phyloP scores from a whole-genome alignment of 2,113 vertebrate species.

The Ginglymostoma cirratum region DNA sequence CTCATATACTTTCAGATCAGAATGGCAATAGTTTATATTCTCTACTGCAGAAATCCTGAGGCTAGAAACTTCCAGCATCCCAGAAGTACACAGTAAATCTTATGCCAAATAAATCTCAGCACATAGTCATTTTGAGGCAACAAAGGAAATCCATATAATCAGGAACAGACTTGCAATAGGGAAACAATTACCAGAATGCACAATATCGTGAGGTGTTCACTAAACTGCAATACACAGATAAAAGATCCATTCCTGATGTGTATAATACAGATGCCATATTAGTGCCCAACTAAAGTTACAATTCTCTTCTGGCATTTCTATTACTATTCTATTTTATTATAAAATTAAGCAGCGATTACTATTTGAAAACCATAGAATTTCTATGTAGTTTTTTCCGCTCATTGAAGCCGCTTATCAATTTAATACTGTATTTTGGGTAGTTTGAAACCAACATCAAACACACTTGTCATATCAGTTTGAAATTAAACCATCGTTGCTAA shows the following conservation, averaged over 20 bases:
- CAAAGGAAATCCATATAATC: conserved; percentile 17
- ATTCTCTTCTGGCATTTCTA: not conserved
- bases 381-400: not conserved
- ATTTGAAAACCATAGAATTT: not conserved
- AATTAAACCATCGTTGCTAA: not conserved
- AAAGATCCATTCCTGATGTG: conserved; percentile 7
- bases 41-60: not conserved
- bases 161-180: not conserved
- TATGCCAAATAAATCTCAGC: not conserved
- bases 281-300: not conserved
- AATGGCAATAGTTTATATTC: not conserved
- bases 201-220: not conserved
- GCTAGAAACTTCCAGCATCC: not conserved
- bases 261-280: not conserved
- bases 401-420: not conserved
- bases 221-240: not conserved
- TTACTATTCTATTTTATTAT: not conserved
- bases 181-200: not conserved
- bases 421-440: not conserved
- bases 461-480: not conserved
- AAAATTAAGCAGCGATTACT: not conserved
- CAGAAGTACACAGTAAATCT: conserved; percentile 22
- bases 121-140: not conserved
- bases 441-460: not conserved
- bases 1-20: not conserved